Percentiles rank a stretch among this genome's conserved stretches.
Conservation (phyloP, 2,888 invertebrate genomes). For the Trissonchulus sp. region DNA sequence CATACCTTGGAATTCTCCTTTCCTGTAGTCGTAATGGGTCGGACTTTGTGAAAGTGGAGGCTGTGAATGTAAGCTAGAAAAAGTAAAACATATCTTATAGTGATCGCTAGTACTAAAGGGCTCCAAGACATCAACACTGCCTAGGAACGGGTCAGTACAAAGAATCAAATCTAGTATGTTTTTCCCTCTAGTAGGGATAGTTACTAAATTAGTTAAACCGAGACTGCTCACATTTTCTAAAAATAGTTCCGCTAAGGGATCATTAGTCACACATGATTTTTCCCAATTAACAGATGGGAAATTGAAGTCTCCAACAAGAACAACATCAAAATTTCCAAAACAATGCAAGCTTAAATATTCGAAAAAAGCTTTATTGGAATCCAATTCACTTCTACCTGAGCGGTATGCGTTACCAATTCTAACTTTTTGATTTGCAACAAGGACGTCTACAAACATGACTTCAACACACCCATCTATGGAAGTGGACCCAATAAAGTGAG, state of each 20-base stretch:
- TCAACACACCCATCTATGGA: neutral
- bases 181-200: neutral
- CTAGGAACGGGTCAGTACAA: neutral
- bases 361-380: neutral
- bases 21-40: neutral
- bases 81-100: neutral
- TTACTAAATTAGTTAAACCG: neutral
- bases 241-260: neutral
- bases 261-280: too few species aligned
- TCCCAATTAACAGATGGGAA: too few species aligned
- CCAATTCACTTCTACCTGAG: neutral
- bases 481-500: neutral
- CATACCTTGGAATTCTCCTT: neutral
- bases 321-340: neutral
- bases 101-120: neutral
- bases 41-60: too few species aligned
- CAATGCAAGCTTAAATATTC: neutral
- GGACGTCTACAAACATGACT: neutral
- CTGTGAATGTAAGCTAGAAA: too few species aligned
- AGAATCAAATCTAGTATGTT: neutral
- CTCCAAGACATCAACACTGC: neutral
- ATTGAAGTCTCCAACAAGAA: neutral
- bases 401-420: neutral
- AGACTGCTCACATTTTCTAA: neutral
- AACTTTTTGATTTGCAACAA: too few species aligned